A percentile compares a stretch with the other conserved stretches of the same genome.
These are phyloP conservation scores for Rhinolophus ferrumequinum DNA, from an alignment of 2,113 vertebrate genomes.

Conservation along the genomic window DNA sequence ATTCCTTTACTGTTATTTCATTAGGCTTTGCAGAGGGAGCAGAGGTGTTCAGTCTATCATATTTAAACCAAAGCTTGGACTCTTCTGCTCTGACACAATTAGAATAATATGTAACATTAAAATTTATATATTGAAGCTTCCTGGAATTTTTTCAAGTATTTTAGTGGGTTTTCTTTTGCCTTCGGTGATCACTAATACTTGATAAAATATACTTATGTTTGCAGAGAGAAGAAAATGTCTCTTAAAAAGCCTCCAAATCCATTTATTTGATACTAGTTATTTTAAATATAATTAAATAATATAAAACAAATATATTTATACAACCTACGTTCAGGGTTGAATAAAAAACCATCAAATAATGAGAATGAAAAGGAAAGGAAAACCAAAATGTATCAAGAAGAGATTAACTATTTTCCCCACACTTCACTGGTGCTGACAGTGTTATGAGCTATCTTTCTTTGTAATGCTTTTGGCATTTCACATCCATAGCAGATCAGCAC, in stretches of 20 bases:
- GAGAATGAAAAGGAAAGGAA: slow-evolving; percentile 1
- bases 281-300: slow-evolving; percentile 33
- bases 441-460: slow-evolving; percentile 50
- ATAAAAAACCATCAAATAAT: background rate
- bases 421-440: background rate
- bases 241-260: background rate
- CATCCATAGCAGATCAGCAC: slow-evolving; percentile 27
- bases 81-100: background rate
- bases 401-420: background rate
- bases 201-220: background rate
- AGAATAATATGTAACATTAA: background rate
- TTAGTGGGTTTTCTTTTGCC: background rate
- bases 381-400: slow-evolving; percentile 6
- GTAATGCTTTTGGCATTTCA: slow-evolving; percentile 61
- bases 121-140: background rate
- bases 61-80: background rate
- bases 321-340: background rate
- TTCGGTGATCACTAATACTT: background rate
- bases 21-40: background rate
- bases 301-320: background rate
- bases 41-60: background rate
- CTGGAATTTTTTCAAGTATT: slow-evolving; percentile 40
- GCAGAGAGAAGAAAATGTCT: background rate
- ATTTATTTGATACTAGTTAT: background rate
- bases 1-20: background rate